Percentiles rank a stretch among this genome's conserved stretches.
Conservation (phyloP, 2,113 vertebrate species). For the Phrynosoma blainvillii region DNA sequence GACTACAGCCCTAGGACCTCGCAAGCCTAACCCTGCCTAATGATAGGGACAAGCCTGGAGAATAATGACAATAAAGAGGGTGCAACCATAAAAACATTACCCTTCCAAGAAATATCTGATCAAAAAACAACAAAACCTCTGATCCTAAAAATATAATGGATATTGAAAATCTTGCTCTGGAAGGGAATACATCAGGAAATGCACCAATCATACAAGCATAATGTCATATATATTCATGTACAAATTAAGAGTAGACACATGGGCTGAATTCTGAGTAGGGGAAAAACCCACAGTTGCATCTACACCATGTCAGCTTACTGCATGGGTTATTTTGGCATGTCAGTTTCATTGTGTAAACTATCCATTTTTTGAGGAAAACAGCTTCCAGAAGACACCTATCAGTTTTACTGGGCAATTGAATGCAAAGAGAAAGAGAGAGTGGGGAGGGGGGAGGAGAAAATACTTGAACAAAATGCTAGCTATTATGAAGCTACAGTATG, state of each 20-base stretch:
- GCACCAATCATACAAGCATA: background rate
- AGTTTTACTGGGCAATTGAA: background rate
- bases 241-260: background rate
- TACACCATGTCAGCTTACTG: background rate
- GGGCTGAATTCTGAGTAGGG: background rate
- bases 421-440: slow-evolving; percentile 1
- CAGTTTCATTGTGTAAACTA: background rate
- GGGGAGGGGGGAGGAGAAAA: background rate
- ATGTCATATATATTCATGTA: background rate
- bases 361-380: background rate
- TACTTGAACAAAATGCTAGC: background rate
- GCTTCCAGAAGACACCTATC: background rate
- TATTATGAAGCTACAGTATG: background rate
- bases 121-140: background rate
- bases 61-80: background rate
- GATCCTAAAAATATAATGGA: background rate
- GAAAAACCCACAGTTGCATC: background rate
- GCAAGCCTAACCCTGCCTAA: too few relatives aligned
- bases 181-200: background rate
- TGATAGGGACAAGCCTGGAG: too few relatives aligned
- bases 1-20: too few relatives aligned
- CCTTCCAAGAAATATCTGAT: background rate
- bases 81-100: too few relatives aligned
- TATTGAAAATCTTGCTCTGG: background rate
- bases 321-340: background rate